Evolutionary conservation across 2,797 vertebrate species (phyloP), one percentile per base, ranked within the genome.

Genomic region (Onychomys torridus): DNA sequence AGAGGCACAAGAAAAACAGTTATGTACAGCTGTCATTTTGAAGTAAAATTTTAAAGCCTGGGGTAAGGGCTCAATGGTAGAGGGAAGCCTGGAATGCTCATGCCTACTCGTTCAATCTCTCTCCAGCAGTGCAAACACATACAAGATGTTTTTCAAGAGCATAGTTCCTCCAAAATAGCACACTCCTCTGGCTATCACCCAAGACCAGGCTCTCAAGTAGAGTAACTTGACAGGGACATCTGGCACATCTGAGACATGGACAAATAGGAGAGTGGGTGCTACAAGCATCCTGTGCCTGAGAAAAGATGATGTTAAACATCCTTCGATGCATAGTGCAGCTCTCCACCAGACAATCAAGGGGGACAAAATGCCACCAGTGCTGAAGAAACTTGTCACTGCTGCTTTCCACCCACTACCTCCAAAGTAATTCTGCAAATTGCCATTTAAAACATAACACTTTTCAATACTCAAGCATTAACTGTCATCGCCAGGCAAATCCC

Each of bases 391-490:
- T 19, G 81, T 37, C 76, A 59, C 59, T 79, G 63, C 82, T 81
- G n/a, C 11, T 78, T 89, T 79, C 73, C 78, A 92, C 23, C 37
- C 73, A 40, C 43, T 55, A 67, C 21, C 55, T 84, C 46, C 65
- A 57, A 94, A 89, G 29, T 6, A 2, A 52, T 19, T 52, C 77
- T 23, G 29, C 83, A 94, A 84, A 93, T 3, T 89, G 27, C 73
- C 85, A n/a, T 65, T 93, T 90, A 89, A 88, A 92, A 95, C 65
- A 84, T 67, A 77, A 83, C 8, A 63, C 69, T 34, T 88, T 49
- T 77, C 71, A 96, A 63, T 43, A 93, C 65, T 90, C 49, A 78
- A 59, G 55, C 40, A 32, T 83, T 96, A 77, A 69, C 63, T 89
- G 52, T 76, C 46, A 43, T 84, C 57, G 27, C 59, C 69, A 96